Conservation (phyloP, 23 tunicate genomes). For the Botrylloides violaceus region DNA sequence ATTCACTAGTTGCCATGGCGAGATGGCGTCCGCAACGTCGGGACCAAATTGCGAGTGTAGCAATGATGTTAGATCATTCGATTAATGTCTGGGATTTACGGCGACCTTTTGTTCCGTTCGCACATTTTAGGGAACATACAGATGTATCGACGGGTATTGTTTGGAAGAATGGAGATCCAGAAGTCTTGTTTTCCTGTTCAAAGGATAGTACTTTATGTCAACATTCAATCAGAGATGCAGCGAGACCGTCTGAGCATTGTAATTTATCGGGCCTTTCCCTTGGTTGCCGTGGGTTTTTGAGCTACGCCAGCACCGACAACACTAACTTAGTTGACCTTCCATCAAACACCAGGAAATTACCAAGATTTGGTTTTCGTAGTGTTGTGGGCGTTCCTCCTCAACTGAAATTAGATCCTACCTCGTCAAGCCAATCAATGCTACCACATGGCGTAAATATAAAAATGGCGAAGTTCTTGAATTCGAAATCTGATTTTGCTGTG, state of each 20-base stretch:
- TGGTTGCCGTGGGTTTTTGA: constrained; percentile 35
- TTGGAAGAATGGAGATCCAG: constrained; percentile 62
- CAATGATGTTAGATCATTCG: constrained; percentile 69
- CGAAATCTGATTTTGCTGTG: constrained; percentile 15
- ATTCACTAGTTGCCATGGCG: constrained; percentile 50
- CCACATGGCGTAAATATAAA: not conserved
- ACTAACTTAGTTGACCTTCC: not conserved
- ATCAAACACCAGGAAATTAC: not conserved
- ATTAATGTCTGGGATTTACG: constrained; percentile 75
- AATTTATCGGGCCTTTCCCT: constrained; percentile 43
- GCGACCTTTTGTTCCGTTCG: constrained; percentile 70
- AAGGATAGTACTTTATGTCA: constrained; percentile 58
- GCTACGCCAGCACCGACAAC: constrained; percentile 28
- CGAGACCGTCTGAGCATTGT: constrained; percentile 37
- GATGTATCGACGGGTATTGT: constrained; percentile 51
- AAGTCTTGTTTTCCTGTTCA: constrained; percentile 55
- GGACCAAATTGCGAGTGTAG: constrained; percentile 71
- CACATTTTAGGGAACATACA: constrained; percentile 44
- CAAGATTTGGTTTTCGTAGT: constrained; percentile 19
- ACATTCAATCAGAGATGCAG: constrained; percentile 55
- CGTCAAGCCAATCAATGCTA: constrained; percentile 5
- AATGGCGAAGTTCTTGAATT: constrained; percentile 8
- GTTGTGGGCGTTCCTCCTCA: constrained; percentile 9
- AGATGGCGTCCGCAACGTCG: constrained; percentile 58
- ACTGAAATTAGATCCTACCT: not conserved